Base-by-base conservation (phyloP, 2,113 vertebrate species). In the Pygoscelis antarcticus region DNA sequence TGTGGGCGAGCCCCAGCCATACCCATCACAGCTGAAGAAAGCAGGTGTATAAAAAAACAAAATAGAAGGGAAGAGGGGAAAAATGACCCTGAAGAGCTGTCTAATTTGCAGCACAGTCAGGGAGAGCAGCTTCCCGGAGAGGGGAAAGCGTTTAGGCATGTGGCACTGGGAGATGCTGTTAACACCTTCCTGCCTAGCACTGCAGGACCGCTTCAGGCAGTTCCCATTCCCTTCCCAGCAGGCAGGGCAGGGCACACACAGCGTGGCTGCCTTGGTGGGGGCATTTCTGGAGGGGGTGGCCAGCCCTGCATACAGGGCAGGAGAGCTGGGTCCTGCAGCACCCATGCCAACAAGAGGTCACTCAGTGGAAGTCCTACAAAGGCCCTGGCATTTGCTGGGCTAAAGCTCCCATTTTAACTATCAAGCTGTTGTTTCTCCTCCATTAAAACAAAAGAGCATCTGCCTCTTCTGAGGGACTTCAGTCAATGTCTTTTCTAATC, bases 141-240 rank as follows among this genome's bases (percentile, higher is more conserved):
- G 26, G 57, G 27, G 66, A 69, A 52, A 54, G 62, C 2, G 20
- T 6, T 66, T 3, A 7, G 47, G 49, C 87, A 11, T 7, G 64
- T 7, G 85, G 80, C 54, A 7, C 52, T 18, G 58, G 62, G 23
- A 38, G 64, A 21, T 34, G 89, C 74, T 30, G 32, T 76, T 89
- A 79, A 87, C 78, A 4, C 93, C 78, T 61, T 90, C 84, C 34
- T 92, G 90, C 49, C 90, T 14, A 11, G 46, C 23, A 2, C 32
- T 6, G 40, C 32, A 49, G 70, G 25, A 26, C 38, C 10, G 51
- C 42, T 27, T 30, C 72, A 1, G 40, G 40, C 49, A 21, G 75
- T 4, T 20, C 44, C 71, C 6, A 0, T 4, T 25, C 8, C 75
- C n/a, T 6, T 22, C 52, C 57, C 0, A 1, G 25, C 2, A 2